Percentiles rank a stretch among this genome's conserved stretches.
Conservation (phyloP, 2,797 vertebrate genomes). For the Simalia tracyae region DNA sequence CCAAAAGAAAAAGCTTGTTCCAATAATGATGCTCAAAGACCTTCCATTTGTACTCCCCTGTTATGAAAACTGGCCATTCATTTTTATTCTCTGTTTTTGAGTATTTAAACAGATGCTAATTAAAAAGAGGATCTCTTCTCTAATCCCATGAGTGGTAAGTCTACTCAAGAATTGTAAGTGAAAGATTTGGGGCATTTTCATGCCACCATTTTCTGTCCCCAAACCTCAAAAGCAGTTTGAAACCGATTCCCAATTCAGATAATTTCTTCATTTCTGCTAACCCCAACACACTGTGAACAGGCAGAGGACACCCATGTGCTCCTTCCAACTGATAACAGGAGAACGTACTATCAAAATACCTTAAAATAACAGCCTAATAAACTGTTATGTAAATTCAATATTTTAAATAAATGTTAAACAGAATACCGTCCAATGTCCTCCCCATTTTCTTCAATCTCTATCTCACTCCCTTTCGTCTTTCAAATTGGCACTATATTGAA, state of each 20-base stretch:
- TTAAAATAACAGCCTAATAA: neutral
- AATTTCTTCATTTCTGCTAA: neutral
- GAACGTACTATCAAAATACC: neutral
- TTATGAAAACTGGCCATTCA: neutral
- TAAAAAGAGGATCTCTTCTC: neutral
- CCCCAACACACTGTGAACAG: neutral
- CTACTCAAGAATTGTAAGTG: neutral
- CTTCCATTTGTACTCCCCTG: neutral
- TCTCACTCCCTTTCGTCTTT: neutral
- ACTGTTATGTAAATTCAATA: neutral
- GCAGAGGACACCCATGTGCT: neutral
- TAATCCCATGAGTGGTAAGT: neutral
- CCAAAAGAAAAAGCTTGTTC: neutral
- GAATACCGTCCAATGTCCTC: neutral
- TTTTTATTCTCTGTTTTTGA: neutral
- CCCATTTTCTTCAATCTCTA: neutral
- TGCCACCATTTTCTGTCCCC: neutral
- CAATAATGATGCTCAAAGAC: neutral
- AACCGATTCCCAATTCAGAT: neutral
- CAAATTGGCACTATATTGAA: neutral
- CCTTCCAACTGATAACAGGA: neutral
- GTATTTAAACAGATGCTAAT: neutral
- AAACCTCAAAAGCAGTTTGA: neutral
- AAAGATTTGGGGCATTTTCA: neutral
- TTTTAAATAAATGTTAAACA: neutral